A percentile compares a stretch with the other conserved stretches of the same genome.
Evolutionary conservation across 1,140 invertebrate species (phyloP).

Genomic region (Drosophila tropicalis): DNA sequence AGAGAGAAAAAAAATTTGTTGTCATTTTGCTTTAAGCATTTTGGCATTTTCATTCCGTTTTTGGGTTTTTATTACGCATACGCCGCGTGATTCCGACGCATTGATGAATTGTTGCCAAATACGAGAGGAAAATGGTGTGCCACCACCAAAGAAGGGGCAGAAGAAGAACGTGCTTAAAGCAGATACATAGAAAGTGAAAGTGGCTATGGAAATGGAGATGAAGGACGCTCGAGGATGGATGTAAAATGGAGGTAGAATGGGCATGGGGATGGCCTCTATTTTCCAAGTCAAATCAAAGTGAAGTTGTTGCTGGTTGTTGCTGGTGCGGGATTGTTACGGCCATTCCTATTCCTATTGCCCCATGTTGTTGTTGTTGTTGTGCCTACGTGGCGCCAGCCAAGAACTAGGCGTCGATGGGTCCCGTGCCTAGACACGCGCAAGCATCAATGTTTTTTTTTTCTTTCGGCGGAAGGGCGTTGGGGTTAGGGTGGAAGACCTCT

Average conservation of each 20-base stretch:
- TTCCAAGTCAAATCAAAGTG: conserved; percentile 57
- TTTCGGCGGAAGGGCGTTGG: background rate
- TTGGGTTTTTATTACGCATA: conserved; percentile 68
- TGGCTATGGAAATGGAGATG: background rate
- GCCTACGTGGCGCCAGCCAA: conserved; percentile 64
- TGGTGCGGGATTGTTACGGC: conserved; percentile 40
- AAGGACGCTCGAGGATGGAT: background rate
- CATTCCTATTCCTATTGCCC: conserved; percentile 37
- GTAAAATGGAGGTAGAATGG: background rate
- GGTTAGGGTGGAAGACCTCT: background rate
- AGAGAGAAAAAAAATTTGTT: background rate
- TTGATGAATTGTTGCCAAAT: conserved; percentile 75
- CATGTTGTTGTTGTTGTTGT: conserved; percentile 27
- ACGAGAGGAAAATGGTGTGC: conserved; percentile 6
- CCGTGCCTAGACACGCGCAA: conserved; percentile 62
- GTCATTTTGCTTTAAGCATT: conserved; percentile 30
- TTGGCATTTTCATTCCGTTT: conserved; percentile 19
- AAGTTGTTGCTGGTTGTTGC: conserved; percentile 44
- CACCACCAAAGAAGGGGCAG: background rate
- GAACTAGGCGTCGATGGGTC: conserved; percentile 56
- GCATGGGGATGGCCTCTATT: conserved; percentile 23
- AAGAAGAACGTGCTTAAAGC: background rate
- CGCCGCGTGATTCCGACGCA: conserved; percentile 59
- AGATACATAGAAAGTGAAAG: conserved; percentile 1
- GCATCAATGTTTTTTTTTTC: conserved; percentile 7